Conservation (phyloP, 2,797 vertebrate genomes). For the Enteromius unitaeniatus region DNA sequence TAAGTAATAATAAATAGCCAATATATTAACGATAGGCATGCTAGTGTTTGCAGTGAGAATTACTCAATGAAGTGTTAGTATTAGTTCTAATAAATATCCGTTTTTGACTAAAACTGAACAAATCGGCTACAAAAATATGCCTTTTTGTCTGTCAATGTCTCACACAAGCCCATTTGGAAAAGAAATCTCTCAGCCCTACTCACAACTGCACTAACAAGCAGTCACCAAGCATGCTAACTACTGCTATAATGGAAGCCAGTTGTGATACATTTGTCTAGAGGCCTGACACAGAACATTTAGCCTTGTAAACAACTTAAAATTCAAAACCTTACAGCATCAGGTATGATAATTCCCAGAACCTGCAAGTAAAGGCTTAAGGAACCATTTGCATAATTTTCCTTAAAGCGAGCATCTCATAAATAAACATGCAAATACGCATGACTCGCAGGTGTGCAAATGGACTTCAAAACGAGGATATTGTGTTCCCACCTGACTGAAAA, state of each 20-base stretch:
- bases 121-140: not conserved
- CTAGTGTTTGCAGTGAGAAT: not conserved
- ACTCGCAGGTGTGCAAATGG: not conserved
- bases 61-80: not conserved
- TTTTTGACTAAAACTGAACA: not conserved
- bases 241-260: conserved; percentile 5
- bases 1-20: not conserved
- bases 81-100: not conserved
- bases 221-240: not conserved
- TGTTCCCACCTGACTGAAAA: conserved; percentile 12
- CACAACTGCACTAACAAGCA: conserved; percentile 6
- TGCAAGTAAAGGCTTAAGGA: not conserved
- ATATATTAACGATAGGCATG: not conserved
- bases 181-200: not conserved
- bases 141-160: not conserved
- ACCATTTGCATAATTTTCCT: conserved; percentile 10
- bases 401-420: conserved; percentile 26
- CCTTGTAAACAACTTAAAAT: conserved; percentile 34
- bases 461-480: conserved; percentile 8
- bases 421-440: conserved; percentile 20
- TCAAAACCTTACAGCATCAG: not conserved
- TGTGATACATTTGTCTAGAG: not conserved
- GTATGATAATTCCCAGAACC: not conserved
- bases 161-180: not conserved
- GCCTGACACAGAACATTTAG: conserved; percentile 3